Evolutionary conservation across 2,113 vertebrate genomes (phyloP).

Genomic region (Merops nubicus): DNA sequence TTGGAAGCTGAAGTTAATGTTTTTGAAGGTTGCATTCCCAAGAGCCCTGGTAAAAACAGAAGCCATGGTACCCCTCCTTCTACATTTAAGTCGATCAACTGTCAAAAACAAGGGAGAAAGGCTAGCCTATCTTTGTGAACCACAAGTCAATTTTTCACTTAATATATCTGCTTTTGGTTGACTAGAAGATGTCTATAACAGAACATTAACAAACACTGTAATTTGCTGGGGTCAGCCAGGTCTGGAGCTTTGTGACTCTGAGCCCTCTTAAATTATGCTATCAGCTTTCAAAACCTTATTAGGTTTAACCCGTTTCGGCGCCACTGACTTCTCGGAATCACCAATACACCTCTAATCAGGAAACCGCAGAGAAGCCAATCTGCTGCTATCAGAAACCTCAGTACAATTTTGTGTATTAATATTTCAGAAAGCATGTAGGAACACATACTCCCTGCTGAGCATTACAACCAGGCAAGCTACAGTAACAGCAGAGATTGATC

Average conservation of each 20-base stretch:
- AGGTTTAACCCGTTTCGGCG: constrained; percentile 86
- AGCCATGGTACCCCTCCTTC: neutral
- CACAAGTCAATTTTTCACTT: constrained; percentile 81
- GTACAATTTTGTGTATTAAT: constrained; percentile 89
- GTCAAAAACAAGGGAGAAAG: constrained; percentile 54
- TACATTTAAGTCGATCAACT: constrained; percentile 18
- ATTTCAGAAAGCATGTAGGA: constrained; percentile 85
- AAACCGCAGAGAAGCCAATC: constrained; percentile 85
- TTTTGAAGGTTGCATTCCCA: constrained; percentile 35
- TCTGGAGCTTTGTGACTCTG: constrained; percentile 71
- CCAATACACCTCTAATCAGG: constrained; percentile 81
- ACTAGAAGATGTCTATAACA: constrained; percentile 74
- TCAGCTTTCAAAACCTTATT: constrained; percentile 90
- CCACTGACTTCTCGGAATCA: constrained; percentile 88
- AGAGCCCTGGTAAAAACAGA: constrained; percentile 38
- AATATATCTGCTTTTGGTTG: constrained; percentile 75
- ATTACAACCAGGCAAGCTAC: constrained; percentile 71
- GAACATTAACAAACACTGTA: constrained; percentile 78
- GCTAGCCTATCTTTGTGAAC: constrained; percentile 55
- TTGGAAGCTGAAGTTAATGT: constrained; percentile 59
- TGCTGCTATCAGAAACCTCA: constrained; percentile 85
- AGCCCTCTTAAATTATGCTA: constrained; percentile 81
- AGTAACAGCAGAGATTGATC: constrained; percentile 55
- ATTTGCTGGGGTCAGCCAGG: constrained; percentile 75
- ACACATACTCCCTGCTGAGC: constrained; percentile 81